Conservation (phyloP, 2,888 invertebrate species). For the Thereva unica region DNA sequence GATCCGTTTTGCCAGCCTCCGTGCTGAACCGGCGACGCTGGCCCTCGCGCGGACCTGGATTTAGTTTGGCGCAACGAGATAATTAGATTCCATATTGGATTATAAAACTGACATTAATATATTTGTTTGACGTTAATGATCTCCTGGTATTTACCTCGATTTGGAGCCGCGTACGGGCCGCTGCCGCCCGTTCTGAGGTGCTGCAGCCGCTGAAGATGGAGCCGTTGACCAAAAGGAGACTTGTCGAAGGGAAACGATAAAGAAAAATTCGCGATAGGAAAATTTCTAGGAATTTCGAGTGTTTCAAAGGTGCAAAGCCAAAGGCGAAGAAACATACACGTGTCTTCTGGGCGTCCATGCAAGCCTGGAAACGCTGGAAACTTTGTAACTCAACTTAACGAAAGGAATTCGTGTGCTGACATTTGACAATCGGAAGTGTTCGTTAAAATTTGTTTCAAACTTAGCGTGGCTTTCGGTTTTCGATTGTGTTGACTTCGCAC, state of each 20-base stretch:
- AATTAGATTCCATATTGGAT: constrained; percentile 47
- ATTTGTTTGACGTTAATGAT: constrained; percentile 48
- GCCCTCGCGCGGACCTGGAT: neutral
- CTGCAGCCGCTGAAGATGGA: constrained; percentile 18
- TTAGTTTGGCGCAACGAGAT: constrained; percentile 41
- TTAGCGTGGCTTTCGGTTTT: no score
- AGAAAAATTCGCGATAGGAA: neutral
- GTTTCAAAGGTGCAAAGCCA: no score
- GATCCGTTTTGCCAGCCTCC: constrained; percentile 35
- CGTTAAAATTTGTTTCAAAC: no score
- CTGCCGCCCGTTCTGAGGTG: constrained; percentile 22
- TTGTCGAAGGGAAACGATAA: constrained; percentile 27
- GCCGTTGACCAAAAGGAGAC: constrained; percentile 19
- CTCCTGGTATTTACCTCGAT: constrained; percentile 47
- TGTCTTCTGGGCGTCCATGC: no score
- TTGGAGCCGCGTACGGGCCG: constrained; percentile 44
- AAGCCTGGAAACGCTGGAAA: no score
- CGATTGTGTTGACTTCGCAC: no score
- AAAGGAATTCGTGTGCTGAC: no score
- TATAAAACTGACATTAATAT: constrained; percentile 47
- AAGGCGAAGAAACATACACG: no score
- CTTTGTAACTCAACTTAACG: no score
- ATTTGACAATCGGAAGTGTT: no score
- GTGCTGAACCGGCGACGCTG: constrained; percentile 17
- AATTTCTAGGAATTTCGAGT: no score